Evolutionary conservation across 2,113 vertebrate species (phyloP).

Genomic region (Eonycteris spelaea): DNA sequence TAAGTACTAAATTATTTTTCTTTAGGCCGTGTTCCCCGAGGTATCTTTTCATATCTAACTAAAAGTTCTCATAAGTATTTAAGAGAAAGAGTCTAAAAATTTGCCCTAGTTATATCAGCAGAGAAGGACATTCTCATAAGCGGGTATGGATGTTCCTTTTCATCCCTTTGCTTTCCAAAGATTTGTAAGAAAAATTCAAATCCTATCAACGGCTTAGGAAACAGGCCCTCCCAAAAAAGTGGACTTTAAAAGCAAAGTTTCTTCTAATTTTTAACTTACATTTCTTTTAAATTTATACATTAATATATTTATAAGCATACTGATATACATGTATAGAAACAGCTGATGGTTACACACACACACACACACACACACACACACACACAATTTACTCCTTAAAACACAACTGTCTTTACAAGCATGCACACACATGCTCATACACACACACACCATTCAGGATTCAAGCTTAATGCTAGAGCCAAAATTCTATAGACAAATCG

Average conservation of each 20-base stretch:
- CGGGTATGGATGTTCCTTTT: neutral
- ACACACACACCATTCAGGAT: neutral
- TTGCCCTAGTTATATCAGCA: neutral
- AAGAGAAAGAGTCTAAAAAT: neutral
- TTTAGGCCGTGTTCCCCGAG: neutral
- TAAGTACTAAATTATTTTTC: neutral
- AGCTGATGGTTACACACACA: too few relatives aligned
- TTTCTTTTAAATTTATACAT: neutral
- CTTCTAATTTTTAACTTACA: neutral
- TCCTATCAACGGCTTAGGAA: neutral
- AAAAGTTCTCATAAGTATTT: neutral
- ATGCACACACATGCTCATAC: rapidly evolving
- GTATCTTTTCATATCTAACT: neutral
- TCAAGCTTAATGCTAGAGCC: neutral
- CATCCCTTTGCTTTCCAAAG: neutral
- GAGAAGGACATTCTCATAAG: neutral
- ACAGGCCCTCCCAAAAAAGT: neutral
- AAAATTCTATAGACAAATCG: neutral
- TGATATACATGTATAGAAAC: too few relatives aligned
- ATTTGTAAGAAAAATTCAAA: neutral
- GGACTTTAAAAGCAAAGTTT: neutral
- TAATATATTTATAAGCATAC: too few relatives aligned
- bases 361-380: too few relatives aligned
- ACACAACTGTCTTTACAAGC: neutral
- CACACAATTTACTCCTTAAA: neutral